phyloP scores from a whole-genome alignment of 2,888 invertebrate species.

The Horisme vitalbata region DNA sequence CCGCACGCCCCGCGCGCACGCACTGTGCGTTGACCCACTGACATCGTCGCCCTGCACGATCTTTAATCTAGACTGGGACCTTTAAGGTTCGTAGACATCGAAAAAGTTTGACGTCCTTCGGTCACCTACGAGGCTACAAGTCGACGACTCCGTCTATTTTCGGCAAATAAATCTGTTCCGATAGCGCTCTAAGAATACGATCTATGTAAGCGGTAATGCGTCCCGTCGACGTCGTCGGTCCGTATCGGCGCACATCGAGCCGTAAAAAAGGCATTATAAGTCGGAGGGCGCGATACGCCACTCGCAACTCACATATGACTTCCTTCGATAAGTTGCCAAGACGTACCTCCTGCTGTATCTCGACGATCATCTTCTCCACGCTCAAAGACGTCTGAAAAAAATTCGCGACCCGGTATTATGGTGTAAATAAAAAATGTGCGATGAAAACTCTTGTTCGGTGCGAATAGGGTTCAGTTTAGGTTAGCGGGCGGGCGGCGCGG shows the following conservation, averaged over 20 bases:
- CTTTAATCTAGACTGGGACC: slow-evolving; percentile 71
- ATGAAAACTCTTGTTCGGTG: slow-evolving; percentile 33
- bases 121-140: slow-evolving; percentile 16
- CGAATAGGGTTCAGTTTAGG: slow-evolving; percentile 39
- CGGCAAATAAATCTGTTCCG: slow-evolving; percentile 7
- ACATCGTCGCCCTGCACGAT: slow-evolving; percentile 76
- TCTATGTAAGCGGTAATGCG: slow-evolving; percentile 30
- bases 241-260: slow-evolving; percentile 34
- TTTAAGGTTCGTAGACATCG: slow-evolving; percentile 43
- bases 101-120: slow-evolving; percentile 30
- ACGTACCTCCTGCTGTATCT: slow-evolving; percentile 76
- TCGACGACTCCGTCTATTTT: slow-evolving; percentile 15
- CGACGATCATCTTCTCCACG: slow-evolving; percentile 66
- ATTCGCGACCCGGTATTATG: slow-evolving; percentile 29
- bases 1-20: slow-evolving; percentile 54
- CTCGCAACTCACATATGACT: slow-evolving; percentile 31
- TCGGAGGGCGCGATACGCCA: slow-evolving; percentile 32
- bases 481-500: slow-evolving; percentile 44
- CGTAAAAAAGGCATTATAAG: slow-evolving; percentile 47
- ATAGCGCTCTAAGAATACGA: slow-evolving; percentile 19
- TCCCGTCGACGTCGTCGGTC: slow-evolving; percentile 36
- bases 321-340: slow-evolving; percentile 32
- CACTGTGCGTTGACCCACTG: slow-evolving; percentile 82
- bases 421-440: slow-evolving; percentile 39
- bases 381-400: slow-evolving; percentile 8